phyloP scores from a whole-genome alignment of 2,797 vertebrate genomes.

The Pseudopleuronectes americanus region DNA sequence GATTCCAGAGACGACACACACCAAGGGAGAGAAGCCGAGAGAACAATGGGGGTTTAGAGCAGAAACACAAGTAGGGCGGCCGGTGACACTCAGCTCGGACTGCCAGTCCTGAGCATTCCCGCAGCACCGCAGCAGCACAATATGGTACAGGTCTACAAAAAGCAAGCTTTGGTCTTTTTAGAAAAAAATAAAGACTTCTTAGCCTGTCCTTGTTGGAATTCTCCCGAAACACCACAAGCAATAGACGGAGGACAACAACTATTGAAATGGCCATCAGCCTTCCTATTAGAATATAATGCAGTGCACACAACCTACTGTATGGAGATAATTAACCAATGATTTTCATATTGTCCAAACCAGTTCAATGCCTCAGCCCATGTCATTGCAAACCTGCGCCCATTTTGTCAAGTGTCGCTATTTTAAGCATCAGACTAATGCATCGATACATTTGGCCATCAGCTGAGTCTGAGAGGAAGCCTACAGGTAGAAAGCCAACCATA shows the following conservation, averaged over 20 bases:
- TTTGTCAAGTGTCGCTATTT: slow-evolving; percentile 58
- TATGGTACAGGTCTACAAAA: slow-evolving; percentile 98
- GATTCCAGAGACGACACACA: slow-evolving; percentile 99
- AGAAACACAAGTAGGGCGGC: slow-evolving; percentile 93
- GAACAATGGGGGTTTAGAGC: slow-evolving; percentile 99
- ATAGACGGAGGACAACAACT: slow-evolving; percentile 75
- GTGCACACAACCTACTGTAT: slow-evolving; percentile 66
- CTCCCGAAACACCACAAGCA: slow-evolving; percentile 77
- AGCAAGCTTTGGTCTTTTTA: slow-evolving; percentile 71
- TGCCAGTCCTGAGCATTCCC: slow-evolving; percentile 91
- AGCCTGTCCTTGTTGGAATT: slow-evolving; percentile 81
- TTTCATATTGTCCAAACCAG: slow-evolving; percentile 63
- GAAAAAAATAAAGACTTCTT: slow-evolving; percentile 75
- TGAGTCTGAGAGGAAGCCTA: slow-evolving; percentile 42
- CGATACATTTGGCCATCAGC: slow-evolving; percentile 61
- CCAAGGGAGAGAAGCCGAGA: slow-evolving; percentile 99
- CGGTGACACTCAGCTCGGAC: slow-evolving; percentile 93
- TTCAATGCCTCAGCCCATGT: slow-evolving; percentile 64
- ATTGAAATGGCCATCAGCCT: slow-evolving; percentile 67
- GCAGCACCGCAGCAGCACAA: slow-evolving; percentile 88
- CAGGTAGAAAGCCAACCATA: slow-evolving; percentile 39
- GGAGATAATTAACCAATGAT: slow-evolving; percentile 60
- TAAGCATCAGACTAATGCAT: slow-evolving; percentile 64
- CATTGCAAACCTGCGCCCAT: slow-evolving; percentile 62
- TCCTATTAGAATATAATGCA: slow-evolving; percentile 65